Evolutionary conservation across 2,113 vertebrate genomes (phyloP), one percentile per base, ranked within the genome.

Genomic region (Ciconia boyciana): DNA sequence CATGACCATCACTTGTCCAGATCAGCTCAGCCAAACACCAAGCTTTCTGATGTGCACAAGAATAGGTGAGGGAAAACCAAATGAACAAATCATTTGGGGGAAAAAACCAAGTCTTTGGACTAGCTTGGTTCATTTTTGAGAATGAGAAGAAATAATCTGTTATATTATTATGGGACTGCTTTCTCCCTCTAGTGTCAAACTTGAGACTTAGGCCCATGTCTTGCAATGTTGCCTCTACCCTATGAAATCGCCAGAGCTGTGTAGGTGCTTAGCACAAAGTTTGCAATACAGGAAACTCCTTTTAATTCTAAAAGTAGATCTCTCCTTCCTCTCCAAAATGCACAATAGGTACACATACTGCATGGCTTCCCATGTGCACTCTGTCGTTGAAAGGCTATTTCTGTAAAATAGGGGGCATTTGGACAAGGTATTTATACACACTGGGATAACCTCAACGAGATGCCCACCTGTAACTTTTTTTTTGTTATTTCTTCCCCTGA

Each of bases 201-300:
- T 65, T 36, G 31, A 69, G 34, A 55, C 6, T 10, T 57, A 77
- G 62, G 3, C 5, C 24, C 26, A 14, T 0, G 0, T 34, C 39
- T 54, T 78, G 22, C 51, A 58, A 5, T 9, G 31, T 39, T 57
- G 5, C 21, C 52, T 76, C 21, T 52, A 60, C 12, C 2, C 9
- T 80, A 1, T 72, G 44, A 88, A 85, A 64, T 55, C 0, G 0
- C 3, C 19, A 55, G 51, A 57, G 10, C 5, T 43, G 4, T 32
- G 29, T 22, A 68, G 24, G 17, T 18, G 24, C n/a, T 64, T 44
- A 54, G 19, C 7, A 29, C 13, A 77, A 64, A 32, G 32, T 34
- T 52, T 71, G 21, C 13, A 88, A 25, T 19, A 36, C 2, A 32
- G 34, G 5, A 51, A 89, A 31, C 1, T 31, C 13, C 13, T 82